These are phyloP conservation scores for Ypsolopha sequella DNA, from an alignment of 2,888 invertebrate species.

Conservation along the genomic window DNA sequence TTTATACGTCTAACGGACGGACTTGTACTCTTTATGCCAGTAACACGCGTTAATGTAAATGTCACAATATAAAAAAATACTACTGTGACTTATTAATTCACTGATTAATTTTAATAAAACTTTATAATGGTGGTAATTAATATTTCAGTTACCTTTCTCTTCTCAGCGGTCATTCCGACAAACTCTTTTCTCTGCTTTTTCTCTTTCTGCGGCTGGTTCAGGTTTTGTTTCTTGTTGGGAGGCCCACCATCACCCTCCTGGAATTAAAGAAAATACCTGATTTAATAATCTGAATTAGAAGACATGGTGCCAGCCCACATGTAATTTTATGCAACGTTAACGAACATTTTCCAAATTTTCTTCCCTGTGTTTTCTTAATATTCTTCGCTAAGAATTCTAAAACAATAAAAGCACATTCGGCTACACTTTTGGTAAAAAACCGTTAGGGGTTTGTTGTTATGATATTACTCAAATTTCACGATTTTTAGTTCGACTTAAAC, in stretches of 20 bases:
- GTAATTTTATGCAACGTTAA: neutral
- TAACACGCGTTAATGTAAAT: neutral
- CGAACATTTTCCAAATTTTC: neutral
- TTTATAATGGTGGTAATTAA: neutral
- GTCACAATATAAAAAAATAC: neutral
- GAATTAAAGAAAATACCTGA: conserved; percentile 5
- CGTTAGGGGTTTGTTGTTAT: no score
- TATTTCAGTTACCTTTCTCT: conserved; percentile 47
- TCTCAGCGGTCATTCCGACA: conserved; percentile 67
- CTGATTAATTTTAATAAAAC: neutral
- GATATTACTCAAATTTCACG: no score
- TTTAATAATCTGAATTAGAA: neutral
- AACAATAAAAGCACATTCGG: no score
- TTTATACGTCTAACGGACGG: neutral
- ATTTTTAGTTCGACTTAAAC: no score
- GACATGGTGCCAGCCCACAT: neutral
- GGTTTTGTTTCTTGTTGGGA: conserved; percentile 28
- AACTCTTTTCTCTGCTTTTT: conserved; percentile 57
- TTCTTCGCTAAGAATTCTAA: no score
- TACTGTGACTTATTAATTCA: neutral
- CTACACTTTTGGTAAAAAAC: no score
- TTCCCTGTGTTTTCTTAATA: no score
- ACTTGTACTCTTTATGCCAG: neutral
- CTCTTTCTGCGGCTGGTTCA: conserved; percentile 30
- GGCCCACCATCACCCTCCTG: conserved; percentile 38